Conservation (phyloP, 2,888 invertebrate species). For the Brachyopa scutellaris region DNA sequence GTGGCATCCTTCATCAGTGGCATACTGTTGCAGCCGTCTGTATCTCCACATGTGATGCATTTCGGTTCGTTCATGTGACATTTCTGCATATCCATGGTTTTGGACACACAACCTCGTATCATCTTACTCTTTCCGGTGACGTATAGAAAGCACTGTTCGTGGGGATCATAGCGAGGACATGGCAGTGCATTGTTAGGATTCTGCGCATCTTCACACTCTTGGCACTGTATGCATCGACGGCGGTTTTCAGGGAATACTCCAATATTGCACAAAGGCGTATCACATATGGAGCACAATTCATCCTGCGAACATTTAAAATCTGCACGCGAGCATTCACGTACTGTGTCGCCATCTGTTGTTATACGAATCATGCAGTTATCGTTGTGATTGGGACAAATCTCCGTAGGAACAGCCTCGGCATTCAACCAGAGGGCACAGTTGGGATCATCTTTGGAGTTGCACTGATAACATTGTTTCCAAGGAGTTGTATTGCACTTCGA, state of each 20-base stretch:
- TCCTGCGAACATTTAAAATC: background rate
- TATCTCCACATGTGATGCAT: conserved; percentile 52
- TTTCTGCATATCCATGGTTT: conserved; percentile 22
- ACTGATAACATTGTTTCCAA: conserved; percentile 64
- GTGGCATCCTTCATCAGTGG: conserved; percentile 56
- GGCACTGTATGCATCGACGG: conserved; percentile 66
- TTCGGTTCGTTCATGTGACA: conserved; percentile 48
- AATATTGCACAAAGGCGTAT: conserved; percentile 56
- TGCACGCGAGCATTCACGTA: conserved; percentile 57
- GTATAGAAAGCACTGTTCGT: conserved; percentile 69
- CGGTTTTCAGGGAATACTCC: conserved; percentile 61
- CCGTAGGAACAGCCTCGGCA: background rate
- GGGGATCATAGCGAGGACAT: conserved; percentile 47
- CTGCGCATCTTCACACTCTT: conserved; percentile 62
- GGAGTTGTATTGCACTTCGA: conserved; percentile 54
- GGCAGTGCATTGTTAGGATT: conserved; percentile 9
- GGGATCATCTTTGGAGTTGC: conserved; percentile 56
- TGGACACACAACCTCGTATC: conserved; percentile 66
- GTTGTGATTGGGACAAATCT: conserved; percentile 48
- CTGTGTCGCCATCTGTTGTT: conserved; percentile 51
- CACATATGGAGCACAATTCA: conserved; percentile 11
- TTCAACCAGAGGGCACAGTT: conserved; percentile 61
- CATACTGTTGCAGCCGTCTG: conserved; percentile 67
- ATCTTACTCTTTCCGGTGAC: conserved; percentile 54
- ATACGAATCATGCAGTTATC: conserved; percentile 61